A percentile compares a stretch with the other conserved stretches of the same genome.
phyloP scores from a whole-genome alignment of 1,140 invertebrate species.

The Fopius arisanus region DNA sequence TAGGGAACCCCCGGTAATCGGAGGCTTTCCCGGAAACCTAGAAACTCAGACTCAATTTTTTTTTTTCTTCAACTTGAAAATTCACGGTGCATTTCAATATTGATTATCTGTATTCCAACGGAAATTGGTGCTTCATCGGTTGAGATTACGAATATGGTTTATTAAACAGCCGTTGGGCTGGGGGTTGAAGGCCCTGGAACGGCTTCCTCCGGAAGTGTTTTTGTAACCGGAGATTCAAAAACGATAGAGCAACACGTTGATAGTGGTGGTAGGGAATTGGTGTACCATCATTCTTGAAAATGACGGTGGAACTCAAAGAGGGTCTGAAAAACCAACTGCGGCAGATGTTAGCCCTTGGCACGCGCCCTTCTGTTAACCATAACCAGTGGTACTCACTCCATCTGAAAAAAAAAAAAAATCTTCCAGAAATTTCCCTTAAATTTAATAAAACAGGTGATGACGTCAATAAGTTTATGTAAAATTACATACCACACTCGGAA shows the following conservation, averaged over 20 bases:
- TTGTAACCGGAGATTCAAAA: constrained; percentile 49
- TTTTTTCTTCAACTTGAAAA: no score
- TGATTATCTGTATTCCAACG: not conserved
- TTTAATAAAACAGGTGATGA: not conserved
- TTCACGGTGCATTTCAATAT: no score
- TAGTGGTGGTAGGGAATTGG: constrained; percentile 28
- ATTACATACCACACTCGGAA: no score
- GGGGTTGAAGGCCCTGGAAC: constrained; percentile 40
- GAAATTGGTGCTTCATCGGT: not conserved
- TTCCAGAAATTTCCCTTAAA: constrained; percentile 8
- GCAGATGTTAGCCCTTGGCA: constrained; percentile 59
- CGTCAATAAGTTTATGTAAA: no score
- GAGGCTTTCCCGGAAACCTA: not conserved
- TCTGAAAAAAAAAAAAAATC: constrained; percentile 20
- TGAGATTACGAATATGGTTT: not conserved
- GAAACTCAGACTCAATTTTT: not conserved
- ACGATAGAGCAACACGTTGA: constrained; percentile 17
- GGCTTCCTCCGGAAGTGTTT: constrained; percentile 62
- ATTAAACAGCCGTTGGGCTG: not conserved
- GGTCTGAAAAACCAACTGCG: constrained; percentile 56
- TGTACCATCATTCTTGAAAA: not conserved
- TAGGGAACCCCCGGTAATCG: not conserved
- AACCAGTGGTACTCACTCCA: constrained; percentile 35
- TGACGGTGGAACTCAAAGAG: constrained; percentile 32
- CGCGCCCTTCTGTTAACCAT: constrained; percentile 46